phyloP scores from a whole-genome alignment of 1,140 invertebrate genomes.

The Heterodera carotae region DNA sequence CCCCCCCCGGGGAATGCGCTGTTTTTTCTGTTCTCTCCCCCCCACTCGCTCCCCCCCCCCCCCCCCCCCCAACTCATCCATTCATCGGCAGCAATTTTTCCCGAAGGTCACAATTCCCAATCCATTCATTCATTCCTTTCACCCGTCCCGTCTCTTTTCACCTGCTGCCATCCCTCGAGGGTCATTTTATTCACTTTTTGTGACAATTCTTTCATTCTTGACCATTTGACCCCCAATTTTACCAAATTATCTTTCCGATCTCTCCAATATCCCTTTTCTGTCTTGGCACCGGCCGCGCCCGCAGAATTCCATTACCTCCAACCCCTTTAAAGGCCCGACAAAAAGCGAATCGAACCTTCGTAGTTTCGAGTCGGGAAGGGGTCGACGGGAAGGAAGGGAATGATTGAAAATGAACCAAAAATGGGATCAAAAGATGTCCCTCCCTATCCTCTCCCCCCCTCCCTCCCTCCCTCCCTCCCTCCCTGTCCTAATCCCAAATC shows the following conservation, averaged over 20 bases:
- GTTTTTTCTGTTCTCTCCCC: too few species aligned
- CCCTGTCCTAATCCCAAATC: neutral
- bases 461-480: too few species aligned
- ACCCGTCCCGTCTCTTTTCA: neutral
- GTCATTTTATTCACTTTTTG: neutral
- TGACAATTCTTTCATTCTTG: neutral
- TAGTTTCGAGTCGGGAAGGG: neutral
- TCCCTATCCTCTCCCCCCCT: too few species aligned
- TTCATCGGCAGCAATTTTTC: conserved; percentile 2
- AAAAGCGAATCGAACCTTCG: neutral
- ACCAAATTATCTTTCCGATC: neutral
- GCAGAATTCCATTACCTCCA: neutral
- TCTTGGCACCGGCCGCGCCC: neutral
- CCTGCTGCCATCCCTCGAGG: neutral
- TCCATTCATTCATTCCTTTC: neutral
- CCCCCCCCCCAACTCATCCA: neutral
- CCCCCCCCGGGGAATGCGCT: too few species aligned
- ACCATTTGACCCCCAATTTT: neutral
- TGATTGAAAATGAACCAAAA: neutral
- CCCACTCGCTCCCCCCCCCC: too few species aligned
- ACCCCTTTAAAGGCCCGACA: neutral
- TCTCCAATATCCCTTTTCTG: neutral
- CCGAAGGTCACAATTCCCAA: conserved; percentile 5
- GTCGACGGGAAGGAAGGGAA: too few species aligned
- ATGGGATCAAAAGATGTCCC: neutral